These are phyloP conservation scores for Oryzias javanicus DNA, from an alignment of 2,113 vertebrate genomes.

Conservation along the genomic window DNA sequence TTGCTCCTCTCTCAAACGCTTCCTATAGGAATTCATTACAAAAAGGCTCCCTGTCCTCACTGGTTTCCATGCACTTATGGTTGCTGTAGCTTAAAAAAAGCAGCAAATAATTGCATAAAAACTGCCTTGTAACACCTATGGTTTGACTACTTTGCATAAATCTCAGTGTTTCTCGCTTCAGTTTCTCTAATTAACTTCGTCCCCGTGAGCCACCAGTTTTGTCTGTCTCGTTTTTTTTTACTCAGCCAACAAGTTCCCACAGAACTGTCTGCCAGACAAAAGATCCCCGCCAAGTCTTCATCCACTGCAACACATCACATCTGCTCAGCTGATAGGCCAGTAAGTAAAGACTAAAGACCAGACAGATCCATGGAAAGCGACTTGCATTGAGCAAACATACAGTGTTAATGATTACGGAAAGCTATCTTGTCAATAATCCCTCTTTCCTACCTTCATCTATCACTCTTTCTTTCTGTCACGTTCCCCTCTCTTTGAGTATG, in stretches of 20 bases:
- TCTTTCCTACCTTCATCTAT: conserved; percentile 24
- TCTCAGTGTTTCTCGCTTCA: conserved; percentile 13
- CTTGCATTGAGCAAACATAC: conserved; percentile 11
- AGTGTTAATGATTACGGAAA: conserved; percentile 14
- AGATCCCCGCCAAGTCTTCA: conserved; percentile 17
- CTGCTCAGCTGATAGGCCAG: conserved; percentile 14
- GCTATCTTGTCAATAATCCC: conserved; percentile 23
- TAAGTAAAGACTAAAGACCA: conserved; percentile 24
- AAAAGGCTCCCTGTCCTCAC: conserved; percentile 4
- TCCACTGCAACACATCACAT: conserved; percentile 18
- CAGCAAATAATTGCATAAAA: too few species aligned
- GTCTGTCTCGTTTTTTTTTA: conserved; percentile 14
- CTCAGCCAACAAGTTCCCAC: conserved; percentile 11
- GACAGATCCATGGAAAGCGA: conserved; percentile 3
- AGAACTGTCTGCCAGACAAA: conserved; percentile 21
- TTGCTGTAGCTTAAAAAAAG: too few species aligned
- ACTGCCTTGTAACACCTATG: too few species aligned
- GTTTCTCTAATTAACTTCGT: conserved; percentile 28
- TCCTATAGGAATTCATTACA: conserved; percentile 50
- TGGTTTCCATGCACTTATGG: too few species aligned
- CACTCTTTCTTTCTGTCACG: conserved; percentile 12
- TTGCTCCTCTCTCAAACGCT: conserved; percentile 29
- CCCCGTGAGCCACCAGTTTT: conserved; percentile 6
- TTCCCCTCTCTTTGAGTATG: conserved; percentile 20
- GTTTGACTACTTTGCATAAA: too few species aligned